These are phyloP conservation scores for Lithophane leautieri DNA, from an alignment of 2,888 invertebrate species.

Conservation along the genomic window DNA sequence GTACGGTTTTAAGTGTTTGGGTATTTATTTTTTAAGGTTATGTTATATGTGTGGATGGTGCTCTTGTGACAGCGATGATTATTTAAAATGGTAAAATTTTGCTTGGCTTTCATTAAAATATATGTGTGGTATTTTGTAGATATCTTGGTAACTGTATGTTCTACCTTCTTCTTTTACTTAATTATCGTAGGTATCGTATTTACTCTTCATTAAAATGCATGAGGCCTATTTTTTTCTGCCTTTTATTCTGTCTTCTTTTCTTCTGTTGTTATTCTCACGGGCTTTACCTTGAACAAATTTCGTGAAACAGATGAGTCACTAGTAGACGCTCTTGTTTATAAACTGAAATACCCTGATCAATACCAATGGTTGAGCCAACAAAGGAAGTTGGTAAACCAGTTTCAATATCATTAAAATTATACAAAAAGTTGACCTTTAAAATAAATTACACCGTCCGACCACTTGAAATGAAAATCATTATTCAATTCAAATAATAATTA, in stretches of 20 bases:
- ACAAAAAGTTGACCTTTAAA: slow-evolving; percentile 10
- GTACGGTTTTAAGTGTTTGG: slow-evolving; percentile 24
- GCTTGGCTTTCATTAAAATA: not conserved
- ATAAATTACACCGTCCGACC: not conserved
- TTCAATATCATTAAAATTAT: not conserved
- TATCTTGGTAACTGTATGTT: not conserved
- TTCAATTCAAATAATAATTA: slow-evolving; percentile 42
- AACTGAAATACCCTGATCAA: not conserved
- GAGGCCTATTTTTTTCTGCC: not conserved
- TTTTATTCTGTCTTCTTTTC: too few species aligned
- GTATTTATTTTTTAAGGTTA: slow-evolving; percentile 43
- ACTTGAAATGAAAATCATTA: slow-evolving; percentile 27
- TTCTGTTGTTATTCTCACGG: too few species aligned
- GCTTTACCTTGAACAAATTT: not conserved
- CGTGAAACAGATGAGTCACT: not conserved
- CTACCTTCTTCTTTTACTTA: not conserved
- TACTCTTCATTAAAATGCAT: not conserved
- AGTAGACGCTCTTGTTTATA: not conserved
- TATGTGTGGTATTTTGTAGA: not conserved
- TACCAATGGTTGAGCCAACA: not conserved
- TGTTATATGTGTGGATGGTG: slow-evolving; percentile 37
- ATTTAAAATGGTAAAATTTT: not conserved
- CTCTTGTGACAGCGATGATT: not conserved
- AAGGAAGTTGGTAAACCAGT: not conserved
- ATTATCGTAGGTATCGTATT: not conserved